A percentile compares a stretch with the other conserved stretches of the same genome.
These are phyloP conservation scores for Morinoia aosen DNA, from an alignment of 2,888 invertebrate genomes.

Conservation along the genomic window DNA sequence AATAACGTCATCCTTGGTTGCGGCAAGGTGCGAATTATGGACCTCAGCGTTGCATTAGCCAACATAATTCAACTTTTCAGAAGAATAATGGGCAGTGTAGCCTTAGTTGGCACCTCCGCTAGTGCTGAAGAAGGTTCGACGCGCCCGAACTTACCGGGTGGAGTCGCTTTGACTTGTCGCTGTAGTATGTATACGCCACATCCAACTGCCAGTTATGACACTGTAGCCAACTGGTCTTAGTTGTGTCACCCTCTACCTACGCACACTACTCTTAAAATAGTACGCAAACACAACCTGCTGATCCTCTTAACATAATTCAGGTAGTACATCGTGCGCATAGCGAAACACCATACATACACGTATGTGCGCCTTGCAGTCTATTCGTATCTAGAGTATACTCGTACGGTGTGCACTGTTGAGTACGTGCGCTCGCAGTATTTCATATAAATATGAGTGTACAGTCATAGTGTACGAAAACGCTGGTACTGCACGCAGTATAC, in stretches of 20 bases:
- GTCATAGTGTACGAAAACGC: too few relatives aligned
- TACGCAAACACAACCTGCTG: neutral
- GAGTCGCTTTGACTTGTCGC: neutral
- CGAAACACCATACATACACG: too few relatives aligned
- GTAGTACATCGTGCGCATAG: too few relatives aligned
- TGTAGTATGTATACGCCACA: neutral
- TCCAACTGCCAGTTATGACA: neutral
- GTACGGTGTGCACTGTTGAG: too few relatives aligned
- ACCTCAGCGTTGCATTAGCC: slow-evolving; percentile 24
- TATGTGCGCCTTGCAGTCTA: too few relatives aligned
- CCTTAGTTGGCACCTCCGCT: neutral
- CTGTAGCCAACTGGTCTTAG: neutral
- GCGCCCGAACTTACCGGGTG: neutral
- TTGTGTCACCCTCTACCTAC: neutral
- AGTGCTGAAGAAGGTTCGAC: neutral
- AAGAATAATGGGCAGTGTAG: slow-evolving; percentile 40
- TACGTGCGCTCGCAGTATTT: too few relatives aligned
- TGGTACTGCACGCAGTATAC: too few relatives aligned
- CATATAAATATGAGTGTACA: too few relatives aligned
- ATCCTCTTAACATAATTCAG: too few relatives aligned
- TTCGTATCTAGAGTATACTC: too few relatives aligned
- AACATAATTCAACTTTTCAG: slow-evolving; percentile 42
- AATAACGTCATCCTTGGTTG: slow-evolving; percentile 15
- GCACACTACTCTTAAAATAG: neutral
- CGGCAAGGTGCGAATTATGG: neutral